phyloP scores from a whole-genome alignment of 2,888 invertebrate genomes.

The Eupelmus urozonus region DNA sequence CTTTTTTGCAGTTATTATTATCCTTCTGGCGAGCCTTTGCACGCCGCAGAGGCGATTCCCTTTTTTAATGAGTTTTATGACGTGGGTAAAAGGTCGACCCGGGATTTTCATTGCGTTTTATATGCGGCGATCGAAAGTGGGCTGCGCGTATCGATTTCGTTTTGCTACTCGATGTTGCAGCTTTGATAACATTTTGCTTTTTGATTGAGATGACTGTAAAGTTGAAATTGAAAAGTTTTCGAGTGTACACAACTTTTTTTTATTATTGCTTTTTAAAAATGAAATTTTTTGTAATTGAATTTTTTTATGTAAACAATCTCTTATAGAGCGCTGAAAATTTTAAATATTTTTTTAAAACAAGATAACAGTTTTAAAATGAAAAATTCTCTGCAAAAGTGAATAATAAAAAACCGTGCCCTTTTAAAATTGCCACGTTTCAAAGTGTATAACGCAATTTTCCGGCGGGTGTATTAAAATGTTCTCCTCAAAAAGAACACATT shows the following conservation, averaged over 20 bases:
- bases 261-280: neutral
- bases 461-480: too few species aligned
- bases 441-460: too few species aligned
- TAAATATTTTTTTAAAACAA: too few species aligned
- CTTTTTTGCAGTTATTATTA: slow-evolving; percentile 41
- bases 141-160: slow-evolving; percentile 33
- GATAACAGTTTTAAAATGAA: too few species aligned
- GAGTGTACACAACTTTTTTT: neutral
- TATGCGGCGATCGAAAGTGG: slow-evolving; percentile 5
- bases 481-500: too few species aligned
- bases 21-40: slow-evolving; percentile 22
- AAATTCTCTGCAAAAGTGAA: too few species aligned
- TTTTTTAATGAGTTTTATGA: slow-evolving; percentile 57
- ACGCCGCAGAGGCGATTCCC: slow-evolving; percentile 21
- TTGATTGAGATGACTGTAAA: neutral
- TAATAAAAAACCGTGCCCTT: too few species aligned
- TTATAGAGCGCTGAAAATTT: too few species aligned
- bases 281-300: too few species aligned
- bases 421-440: too few species aligned
- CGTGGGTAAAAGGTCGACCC: neutral
- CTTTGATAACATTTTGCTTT: neutral
- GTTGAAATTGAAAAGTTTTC: too few species aligned
- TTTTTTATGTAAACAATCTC: too few species aligned
- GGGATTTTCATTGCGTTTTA: slow-evolving; percentile 45
- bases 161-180: slow-evolving; percentile 20